Evolutionary conservation across 1,140 invertebrate species (phyloP).

Genomic region (Cyphomyrmex costatus): DNA sequence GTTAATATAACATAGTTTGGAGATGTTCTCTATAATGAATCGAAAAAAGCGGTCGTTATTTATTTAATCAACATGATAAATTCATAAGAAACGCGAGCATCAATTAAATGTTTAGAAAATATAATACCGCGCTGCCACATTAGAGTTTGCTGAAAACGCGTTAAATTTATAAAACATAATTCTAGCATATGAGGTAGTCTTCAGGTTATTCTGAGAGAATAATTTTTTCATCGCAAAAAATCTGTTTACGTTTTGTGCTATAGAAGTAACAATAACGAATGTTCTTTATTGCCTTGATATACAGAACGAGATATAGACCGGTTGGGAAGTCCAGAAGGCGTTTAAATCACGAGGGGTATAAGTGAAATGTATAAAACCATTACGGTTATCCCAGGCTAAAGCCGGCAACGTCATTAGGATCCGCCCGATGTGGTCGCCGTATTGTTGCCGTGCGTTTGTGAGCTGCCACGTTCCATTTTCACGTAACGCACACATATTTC

Average conservation of each 20-base stretch:
- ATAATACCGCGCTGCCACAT: background rate
- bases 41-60: background rate
- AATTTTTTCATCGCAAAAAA: background rate
- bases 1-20: background rate
- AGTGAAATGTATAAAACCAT: conserved; percentile 77
- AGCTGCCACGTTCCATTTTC: conserved; percentile 66
- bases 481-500: conserved; percentile 59
- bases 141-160: background rate
- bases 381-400: conserved; percentile 72
- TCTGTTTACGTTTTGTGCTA: background rate
- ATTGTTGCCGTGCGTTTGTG: conserved; percentile 62
- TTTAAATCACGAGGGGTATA: conserved; percentile 69
- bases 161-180: background rate
- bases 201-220: background rate
- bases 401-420: conserved; percentile 75
- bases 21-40: background rate
- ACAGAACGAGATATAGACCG: background rate
- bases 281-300: conserved; percentile 52
- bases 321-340: conserved; percentile 16
- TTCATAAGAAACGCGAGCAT: background rate
- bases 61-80: background rate
- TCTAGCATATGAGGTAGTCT: background rate
- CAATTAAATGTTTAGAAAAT: background rate
- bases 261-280: conserved; percentile 36
- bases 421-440: conserved; percentile 68